Conservation (phyloP, 2,113 vertebrate genomes). For the mouse (Mus musculus) region DNA sequence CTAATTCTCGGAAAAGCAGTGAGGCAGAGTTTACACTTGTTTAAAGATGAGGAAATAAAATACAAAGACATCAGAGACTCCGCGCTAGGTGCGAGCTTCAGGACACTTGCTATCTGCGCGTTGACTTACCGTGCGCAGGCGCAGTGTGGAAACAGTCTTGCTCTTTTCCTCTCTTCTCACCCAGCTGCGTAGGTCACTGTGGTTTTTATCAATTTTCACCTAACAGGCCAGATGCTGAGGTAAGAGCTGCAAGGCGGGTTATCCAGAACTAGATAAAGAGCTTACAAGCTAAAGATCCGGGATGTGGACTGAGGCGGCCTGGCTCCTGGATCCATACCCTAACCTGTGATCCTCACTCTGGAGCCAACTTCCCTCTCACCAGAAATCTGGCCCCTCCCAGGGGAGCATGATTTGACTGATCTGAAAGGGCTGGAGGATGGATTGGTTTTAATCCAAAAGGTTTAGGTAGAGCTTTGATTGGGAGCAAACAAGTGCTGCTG, state of each 20-base stretch:
- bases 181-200: no score
- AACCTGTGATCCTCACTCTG: neutral
- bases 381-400: neutral
- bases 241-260: neutral
- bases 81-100: neutral
- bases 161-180: neutral
- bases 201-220: neutral
- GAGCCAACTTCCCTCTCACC: neutral
- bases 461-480: neutral
- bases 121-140: neutral
- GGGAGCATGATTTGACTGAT: neutral
- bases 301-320: neutral
- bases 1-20: neutral
- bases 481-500: neutral
- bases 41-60: constrained; percentile 9
- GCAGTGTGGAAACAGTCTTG: neutral
- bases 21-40: neutral
- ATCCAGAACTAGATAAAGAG: neutral
- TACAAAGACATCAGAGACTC: neutral
- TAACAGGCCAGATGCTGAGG: neutral
- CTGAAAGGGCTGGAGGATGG: neutral
- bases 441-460: neutral
- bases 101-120: neutral
- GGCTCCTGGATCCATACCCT: neutral
- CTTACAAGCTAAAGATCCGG: neutral